Conservation (phyloP, 23 tunicate genomes). For the Ciona savignyi region DNA sequence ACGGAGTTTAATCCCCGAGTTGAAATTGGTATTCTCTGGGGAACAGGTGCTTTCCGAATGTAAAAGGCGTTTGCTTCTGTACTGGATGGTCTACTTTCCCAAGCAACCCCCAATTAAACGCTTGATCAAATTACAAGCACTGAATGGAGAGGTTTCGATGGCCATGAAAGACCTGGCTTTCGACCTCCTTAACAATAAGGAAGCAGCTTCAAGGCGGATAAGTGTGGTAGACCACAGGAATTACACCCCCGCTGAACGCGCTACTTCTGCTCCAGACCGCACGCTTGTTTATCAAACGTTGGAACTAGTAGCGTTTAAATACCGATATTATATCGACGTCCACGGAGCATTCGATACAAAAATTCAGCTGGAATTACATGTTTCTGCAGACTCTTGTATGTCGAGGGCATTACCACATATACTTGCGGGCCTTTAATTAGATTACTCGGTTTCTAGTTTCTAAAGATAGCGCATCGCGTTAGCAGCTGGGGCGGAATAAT, state of each 20-base stretch:
- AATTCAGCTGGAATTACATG: too few relatives aligned
- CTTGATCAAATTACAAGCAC: not conserved
- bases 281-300: not conserved
- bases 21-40: too few relatives aligned
- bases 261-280: not conserved
- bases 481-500: conserved; percentile 1
- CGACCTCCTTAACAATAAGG: too few relatives aligned
- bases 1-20: too few relatives aligned
- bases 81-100: not conserved
- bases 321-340: too few relatives aligned
- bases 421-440: not conserved
- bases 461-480: not conserved
- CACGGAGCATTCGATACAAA: too few relatives aligned
- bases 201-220: too few relatives aligned
- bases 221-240: not conserved
- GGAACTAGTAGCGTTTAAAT: too few relatives aligned
- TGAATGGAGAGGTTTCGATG: not conserved
- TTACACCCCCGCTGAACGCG: not conserved
- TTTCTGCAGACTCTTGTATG: too few relatives aligned
- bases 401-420: too few relatives aligned
- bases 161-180: not conserved
- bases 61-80: too few relatives aligned
- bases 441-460: not conserved
- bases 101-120: not conserved
- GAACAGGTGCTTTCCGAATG: too few relatives aligned